A percentile compares a stretch with the other conserved stretches of the same genome.
These are phyloP conservation scores for Paraescarpia echinospica DNA, from an alignment of 1,140 invertebrate genomes.

Conservation along the genomic window DNA sequence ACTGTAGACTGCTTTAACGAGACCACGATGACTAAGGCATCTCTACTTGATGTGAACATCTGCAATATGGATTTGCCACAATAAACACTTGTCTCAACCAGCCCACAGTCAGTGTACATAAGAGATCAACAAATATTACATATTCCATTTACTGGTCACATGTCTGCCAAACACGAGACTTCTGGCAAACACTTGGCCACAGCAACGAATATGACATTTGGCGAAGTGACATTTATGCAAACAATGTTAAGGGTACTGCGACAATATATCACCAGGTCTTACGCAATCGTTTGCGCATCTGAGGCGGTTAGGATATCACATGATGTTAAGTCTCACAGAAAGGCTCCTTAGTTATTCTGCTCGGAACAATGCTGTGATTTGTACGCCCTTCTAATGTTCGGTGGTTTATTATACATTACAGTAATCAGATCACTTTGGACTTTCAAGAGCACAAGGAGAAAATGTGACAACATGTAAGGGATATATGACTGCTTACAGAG, in stretches of 20 bases:
- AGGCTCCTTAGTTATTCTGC: not conserved
- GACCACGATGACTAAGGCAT: not conserved
- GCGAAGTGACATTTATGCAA: not conserved
- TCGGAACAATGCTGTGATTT: not conserved
- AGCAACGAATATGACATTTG: not conserved
- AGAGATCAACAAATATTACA: not conserved
- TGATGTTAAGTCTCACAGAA: not conserved
- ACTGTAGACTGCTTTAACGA: not conserved
- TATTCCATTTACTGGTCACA: not conserved
- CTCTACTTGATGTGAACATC: not conserved
- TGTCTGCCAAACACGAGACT: not conserved
- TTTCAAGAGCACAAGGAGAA: not conserved
- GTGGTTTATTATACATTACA: not conserved
- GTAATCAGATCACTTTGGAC: not conserved
- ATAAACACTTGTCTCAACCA: not conserved
- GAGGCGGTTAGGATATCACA: not conserved
- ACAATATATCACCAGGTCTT: not conserved
- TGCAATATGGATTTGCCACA: not conserved
- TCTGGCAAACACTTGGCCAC: not conserved
- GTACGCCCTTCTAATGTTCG: not conserved
- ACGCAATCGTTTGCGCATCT: too few relatives aligned
- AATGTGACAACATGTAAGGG: not conserved
- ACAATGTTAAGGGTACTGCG: not conserved
- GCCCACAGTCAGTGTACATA: not conserved
- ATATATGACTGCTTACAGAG: not conserved